Evolutionary conservation across 2,797 vertebrate genomes (phyloP).

Genomic region (Champsocephalus gunnari): DNA sequence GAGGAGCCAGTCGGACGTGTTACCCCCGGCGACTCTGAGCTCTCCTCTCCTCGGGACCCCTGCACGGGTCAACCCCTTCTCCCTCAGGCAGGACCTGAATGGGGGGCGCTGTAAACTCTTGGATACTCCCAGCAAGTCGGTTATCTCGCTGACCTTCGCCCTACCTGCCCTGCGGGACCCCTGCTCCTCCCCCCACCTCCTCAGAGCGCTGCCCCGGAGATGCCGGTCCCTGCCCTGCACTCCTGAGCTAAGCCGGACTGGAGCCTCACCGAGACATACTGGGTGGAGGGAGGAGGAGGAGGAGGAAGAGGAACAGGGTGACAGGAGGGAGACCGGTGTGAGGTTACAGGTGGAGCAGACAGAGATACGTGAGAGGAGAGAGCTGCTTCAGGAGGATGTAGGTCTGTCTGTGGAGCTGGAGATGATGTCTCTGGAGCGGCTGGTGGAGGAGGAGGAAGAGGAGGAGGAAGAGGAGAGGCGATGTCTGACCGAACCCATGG

Average conservation of each 20-base stretch:
- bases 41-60: conserved; percentile 70
- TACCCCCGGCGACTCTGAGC: conserved; percentile 64
- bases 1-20: conserved; percentile 89
- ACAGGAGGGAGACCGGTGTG: neutral
- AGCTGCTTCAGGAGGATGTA: conserved; percentile 22
- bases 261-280: conserved; percentile 29
- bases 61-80: conserved; percentile 91
- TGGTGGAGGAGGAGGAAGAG: conserved; percentile 70
- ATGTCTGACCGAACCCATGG: conserved; percentile 82
- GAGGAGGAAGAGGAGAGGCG: conserved; percentile 57
- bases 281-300: neutral
- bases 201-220: conserved; percentile 67
- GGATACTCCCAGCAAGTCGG: conserved; percentile 92
- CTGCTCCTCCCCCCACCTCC: conserved; percentile 69
- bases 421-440: conserved; percentile 77
- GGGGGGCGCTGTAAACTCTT: conserved; percentile 95
- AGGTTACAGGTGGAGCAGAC: conserved; percentile 11
- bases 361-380: conserved; percentile 38
- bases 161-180: conserved; percentile 81
- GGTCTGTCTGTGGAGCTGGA: conserved; percentile 75
- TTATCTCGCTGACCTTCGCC: conserved; percentile 89
- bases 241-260: conserved; percentile 72
- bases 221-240: conserved; percentile 91
- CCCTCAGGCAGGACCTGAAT: conserved; percentile 91
- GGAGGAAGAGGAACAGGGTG: neutral